These are phyloP conservation scores for Rhamnusium bicolor DNA, from an alignment of 2,888 invertebrate species.

Conservation along the genomic window DNA sequence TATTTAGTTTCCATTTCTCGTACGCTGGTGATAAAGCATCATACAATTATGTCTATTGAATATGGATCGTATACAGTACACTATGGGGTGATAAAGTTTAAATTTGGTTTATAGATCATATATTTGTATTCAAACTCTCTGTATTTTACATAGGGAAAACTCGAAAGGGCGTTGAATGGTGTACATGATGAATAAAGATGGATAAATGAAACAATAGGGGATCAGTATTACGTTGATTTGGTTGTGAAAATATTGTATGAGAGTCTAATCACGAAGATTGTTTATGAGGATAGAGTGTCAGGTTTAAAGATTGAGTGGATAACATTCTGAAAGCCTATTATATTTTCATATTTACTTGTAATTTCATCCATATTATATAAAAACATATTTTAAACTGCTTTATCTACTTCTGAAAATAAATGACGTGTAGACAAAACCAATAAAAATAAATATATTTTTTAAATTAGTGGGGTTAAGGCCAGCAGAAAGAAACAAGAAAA, in stretches of 20 bases:
- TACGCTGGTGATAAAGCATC: not conserved
- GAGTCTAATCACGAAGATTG: not conserved
- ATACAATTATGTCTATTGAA: not conserved
- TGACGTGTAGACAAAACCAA: too few species aligned
- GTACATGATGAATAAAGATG: not conserved
- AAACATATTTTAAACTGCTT: too few species aligned
- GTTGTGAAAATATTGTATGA: not conserved
- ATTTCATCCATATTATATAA: too few species aligned
- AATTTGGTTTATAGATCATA: not conserved
- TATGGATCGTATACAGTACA: not conserved
- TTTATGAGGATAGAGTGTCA: too few species aligned
- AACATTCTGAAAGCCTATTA: too few species aligned
- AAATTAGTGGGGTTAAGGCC: too few species aligned
- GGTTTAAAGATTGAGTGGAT: too few species aligned
- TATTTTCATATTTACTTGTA: too few species aligned
- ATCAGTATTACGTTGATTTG: not conserved
- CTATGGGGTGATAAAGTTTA: not conserved
- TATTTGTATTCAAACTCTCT: not conserved
- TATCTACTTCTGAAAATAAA: too few species aligned
- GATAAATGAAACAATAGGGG: not conserved
- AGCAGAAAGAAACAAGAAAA: too few species aligned
- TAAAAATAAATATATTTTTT: too few species aligned
- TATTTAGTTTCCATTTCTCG: not conserved
- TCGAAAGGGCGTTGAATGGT: not conserved
- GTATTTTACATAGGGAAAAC: not conserved